phyloP scores from a whole-genome alignment of 2,797 vertebrate species.

The Anguilla anguilla region DNA sequence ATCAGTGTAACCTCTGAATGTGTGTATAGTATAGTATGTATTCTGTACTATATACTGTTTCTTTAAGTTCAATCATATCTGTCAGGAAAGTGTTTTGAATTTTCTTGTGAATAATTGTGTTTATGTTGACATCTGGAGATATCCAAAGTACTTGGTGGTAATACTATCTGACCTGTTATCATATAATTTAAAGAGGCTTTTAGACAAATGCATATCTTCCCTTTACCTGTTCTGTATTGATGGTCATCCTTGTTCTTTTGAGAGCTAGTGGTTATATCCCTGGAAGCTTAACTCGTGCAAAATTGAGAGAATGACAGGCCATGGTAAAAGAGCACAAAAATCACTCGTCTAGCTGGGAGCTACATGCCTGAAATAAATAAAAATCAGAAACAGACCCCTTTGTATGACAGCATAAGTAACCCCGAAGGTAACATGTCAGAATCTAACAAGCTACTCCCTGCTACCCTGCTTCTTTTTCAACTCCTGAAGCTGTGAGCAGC shows the following conservation, averaged over 20 bases:
- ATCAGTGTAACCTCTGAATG: background rate
- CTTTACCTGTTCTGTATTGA: background rate
- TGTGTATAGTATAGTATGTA: background rate
- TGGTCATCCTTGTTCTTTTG: background rate
- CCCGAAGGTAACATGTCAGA: background rate
- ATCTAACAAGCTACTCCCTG: background rate
- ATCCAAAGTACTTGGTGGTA: background rate
- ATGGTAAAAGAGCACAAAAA: background rate
- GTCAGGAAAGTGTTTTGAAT: background rate
- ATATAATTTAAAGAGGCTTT: background rate
- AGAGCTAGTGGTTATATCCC: background rate
- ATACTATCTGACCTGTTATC: background rate
- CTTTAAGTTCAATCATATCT: background rate
- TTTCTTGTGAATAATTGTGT: background rate
- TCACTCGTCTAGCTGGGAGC: too few relatives aligned
- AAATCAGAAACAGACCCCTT: background rate
- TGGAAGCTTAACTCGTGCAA: background rate
- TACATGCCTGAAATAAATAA: background rate
- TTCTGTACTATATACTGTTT: background rate
- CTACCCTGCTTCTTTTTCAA: background rate
- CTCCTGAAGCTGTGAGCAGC: constrained; percentile 1
- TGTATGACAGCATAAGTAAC: background rate
- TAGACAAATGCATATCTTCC: background rate
- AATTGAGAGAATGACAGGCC: background rate
- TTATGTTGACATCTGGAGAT: background rate